These are phyloP conservation scores for Orussus abietinus DNA, from an alignment of 1,140 invertebrate genomes.

Conservation along the genomic window DNA sequence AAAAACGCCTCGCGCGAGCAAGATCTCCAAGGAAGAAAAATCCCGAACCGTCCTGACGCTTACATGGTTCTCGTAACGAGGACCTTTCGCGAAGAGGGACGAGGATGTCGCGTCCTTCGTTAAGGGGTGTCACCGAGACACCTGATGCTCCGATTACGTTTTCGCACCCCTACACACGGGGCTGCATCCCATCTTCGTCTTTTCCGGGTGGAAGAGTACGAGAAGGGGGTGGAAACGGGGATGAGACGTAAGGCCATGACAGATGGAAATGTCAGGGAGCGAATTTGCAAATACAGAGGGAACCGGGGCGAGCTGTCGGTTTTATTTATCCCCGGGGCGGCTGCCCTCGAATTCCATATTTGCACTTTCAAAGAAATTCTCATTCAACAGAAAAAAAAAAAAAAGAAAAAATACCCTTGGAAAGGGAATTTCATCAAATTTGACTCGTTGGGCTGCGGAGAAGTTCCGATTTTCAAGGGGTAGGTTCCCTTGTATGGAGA, in stretches of 20 bases:
- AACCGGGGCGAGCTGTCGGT: too few species aligned
- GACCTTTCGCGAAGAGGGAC: conserved; percentile 11
- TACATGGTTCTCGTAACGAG: too few species aligned
- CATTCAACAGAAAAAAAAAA: neutral
- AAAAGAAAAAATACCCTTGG: too few species aligned
- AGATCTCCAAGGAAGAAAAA: conserved; percentile 2
- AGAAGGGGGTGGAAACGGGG: conserved; percentile 13
- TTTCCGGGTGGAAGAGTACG: neutral
- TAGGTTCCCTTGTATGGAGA: too few species aligned
- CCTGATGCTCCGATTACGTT: conserved; percentile 46
- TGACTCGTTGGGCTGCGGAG: too few species aligned
- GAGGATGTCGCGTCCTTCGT: conserved; percentile 35
- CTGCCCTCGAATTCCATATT: too few species aligned
- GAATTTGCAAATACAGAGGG: too few species aligned
- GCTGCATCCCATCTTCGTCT: conserved; percentile 2
- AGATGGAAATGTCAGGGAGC: conserved; percentile 33
- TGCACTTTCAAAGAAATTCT: conserved; percentile 7
- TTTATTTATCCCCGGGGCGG: too few species aligned
- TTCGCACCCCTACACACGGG: conserved; percentile 28
- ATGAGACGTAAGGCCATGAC: conserved; percentile 30
- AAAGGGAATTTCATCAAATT: too few species aligned
- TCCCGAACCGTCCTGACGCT: too few species aligned
- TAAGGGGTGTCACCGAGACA: conserved; percentile 39
- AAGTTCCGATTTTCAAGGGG: too few species aligned
- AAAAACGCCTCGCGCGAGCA: too few species aligned